These are phyloP conservation scores for Perizoma affinitatum DNA, from an alignment of 2,888 invertebrate species.

Conservation along the genomic window DNA sequence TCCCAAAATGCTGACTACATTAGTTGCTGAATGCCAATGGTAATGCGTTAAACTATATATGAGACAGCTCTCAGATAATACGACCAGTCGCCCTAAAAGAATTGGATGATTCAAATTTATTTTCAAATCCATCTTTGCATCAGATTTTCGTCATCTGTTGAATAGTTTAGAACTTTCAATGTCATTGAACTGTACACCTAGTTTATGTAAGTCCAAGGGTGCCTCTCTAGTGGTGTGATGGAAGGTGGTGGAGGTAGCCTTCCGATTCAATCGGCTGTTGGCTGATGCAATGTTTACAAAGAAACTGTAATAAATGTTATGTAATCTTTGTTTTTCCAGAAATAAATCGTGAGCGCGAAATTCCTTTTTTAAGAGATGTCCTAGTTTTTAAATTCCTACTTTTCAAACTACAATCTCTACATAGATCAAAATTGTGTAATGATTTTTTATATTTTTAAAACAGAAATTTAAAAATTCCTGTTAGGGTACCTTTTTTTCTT, in stretches of 20 bases:
- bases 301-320: constrained; percentile 32
- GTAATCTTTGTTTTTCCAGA: constrained; percentile 24
- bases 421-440: too few species aligned
- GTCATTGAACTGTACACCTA: constrained; percentile 27
- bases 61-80: too few species aligned
- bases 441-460: too few species aligned
- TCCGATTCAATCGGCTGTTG: constrained; percentile 52
- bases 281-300: constrained; percentile 59
- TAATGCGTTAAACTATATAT: too few species aligned
- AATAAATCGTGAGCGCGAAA: background rate
- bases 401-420: background rate
- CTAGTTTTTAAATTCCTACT: background rate
- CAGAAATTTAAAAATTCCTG: too few species aligned
- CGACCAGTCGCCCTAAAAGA: too few species aligned
- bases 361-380: background rate
- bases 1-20: too few species aligned
- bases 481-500: too few species aligned
- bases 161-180: constrained; percentile 4
- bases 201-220: constrained; percentile 28
- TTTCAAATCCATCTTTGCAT: constrained; percentile 6
- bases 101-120: too few species aligned
- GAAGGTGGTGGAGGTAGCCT: constrained; percentile 27
- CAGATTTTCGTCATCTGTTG: constrained; percentile 15
- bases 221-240: constrained; percentile 11
- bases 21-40: too few species aligned